A percentile compares a stretch with the other conserved stretches of the same genome.
phyloP scores from a whole-genome alignment of 2,888 invertebrate species.

The Chloroclystis v-ata region DNA sequence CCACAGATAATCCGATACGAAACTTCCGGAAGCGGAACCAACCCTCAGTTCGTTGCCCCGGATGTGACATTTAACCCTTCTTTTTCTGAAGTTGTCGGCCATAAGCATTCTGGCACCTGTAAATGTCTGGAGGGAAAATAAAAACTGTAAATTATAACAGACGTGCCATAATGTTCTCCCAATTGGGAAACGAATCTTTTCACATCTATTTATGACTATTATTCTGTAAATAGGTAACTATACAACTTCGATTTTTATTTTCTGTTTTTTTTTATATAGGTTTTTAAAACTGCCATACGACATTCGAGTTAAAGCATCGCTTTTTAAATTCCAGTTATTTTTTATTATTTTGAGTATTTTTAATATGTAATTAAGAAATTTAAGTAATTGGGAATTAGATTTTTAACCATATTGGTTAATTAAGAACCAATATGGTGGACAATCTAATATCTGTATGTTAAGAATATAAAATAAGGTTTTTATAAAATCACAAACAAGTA shows the following conservation, averaged over 20 bases:
- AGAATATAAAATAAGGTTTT: slow-evolving; percentile 35
- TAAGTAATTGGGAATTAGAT: slow-evolving; percentile 50
- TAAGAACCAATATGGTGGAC: slow-evolving; percentile 60
- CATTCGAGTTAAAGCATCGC: slow-evolving; percentile 11
- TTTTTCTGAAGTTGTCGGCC: slow-evolving; percentile 53
- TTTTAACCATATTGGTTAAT: slow-evolving; percentile 62
- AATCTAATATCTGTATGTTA: slow-evolving; percentile 60
- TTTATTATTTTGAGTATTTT: slow-evolving; percentile 28
- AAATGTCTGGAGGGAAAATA: slow-evolving; percentile 65
- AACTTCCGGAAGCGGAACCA: slow-evolving; percentile 61
- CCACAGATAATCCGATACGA: slow-evolving; percentile 59
- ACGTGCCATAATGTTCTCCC: slow-evolving; percentile 57
- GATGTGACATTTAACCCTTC: slow-evolving; percentile 54
- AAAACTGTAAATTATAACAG: slow-evolving; percentile 32
- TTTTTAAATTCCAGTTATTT: slow-evolving; percentile 22
- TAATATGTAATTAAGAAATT: slow-evolving; percentile 40
- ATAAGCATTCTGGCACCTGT: slow-evolving; percentile 58
- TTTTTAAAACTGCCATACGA: slow-evolving; percentile 26
- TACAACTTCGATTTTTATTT: slow-evolving; percentile 20
- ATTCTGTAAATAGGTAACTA: slow-evolving; percentile 53
- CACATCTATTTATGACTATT: slow-evolving; percentile 33
- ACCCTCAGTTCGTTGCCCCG: slow-evolving; percentile 62
- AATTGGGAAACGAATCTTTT: slow-evolving; percentile 20
- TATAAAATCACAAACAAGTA: slow-evolving; percentile 50
- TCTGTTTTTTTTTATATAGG: slow-evolving; percentile 12